Evolutionary conservation across 2,888 invertebrate species (phyloP), one percentile per base, ranked within the genome.

Genomic region (Drosophila diplacantha): DNA sequence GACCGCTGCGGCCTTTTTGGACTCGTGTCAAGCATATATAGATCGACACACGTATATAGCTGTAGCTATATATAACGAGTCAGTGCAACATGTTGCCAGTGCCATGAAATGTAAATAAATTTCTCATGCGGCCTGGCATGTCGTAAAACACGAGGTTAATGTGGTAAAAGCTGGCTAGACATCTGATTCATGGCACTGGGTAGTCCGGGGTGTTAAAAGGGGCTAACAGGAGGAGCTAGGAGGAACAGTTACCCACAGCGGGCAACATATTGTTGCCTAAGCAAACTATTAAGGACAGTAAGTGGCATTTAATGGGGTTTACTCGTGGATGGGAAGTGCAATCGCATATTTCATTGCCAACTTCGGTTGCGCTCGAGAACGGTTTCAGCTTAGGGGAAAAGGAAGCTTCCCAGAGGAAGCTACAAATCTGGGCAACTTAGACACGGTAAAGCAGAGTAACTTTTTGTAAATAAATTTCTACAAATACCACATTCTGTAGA

Each of bases 81-180:
- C 67, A 37, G 79, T 83, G 81, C 83, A 78, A 78, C 78, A 78
- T 78, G 78, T 78, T 78, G 78, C 75, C 81, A 57, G 43, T 52
- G 69, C 76, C 78, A 78, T 78, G 78, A 78, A 78, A 78, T 78
- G 78, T 78, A 81, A 83, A 78, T 78, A 78, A 83, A 78, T 78
- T 78, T 78, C 78, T 81, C 78, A 81, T 78, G 78, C 76, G 78
- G 78, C 76, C 79, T 67, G 75, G 66, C 83, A 81, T 71, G 81
- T 78, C 78, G 78, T 78, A 78, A 78, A 83, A 78, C 78, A 78
- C 69, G 78, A 81, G 78, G 78, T 83, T 78, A 78, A 78, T 78
- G 78, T 78, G 78, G 78, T 80, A 78, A 78, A 69, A 54, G 73
- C 69, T 72, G 75, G 66, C 72, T 57, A 72, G 77, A 57, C 63